A percentile compares a stretch with the other conserved stretches of the same genome.
Conservation (phyloP, 2,888 invertebrate species). For the Coelinius sp. region DNA sequence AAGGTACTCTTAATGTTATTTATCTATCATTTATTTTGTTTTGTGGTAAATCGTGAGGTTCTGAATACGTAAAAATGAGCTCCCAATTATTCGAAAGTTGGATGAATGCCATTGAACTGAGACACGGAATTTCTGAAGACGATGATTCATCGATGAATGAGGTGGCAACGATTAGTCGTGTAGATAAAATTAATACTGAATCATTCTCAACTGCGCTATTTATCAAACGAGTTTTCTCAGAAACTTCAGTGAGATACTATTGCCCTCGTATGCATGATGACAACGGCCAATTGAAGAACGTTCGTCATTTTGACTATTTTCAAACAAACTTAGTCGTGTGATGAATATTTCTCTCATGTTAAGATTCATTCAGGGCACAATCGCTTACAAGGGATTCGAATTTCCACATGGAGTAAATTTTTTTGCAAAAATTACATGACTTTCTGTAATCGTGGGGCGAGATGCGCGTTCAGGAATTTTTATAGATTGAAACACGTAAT, state of each 20-base stretch:
- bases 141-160: constrained; percentile 7
- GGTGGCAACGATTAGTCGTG: not conserved
- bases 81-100: not conserved
- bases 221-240: not conserved
- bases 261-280: not conserved
- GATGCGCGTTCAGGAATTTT: too few species aligned
- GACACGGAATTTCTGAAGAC: not conserved
- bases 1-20: not conserved
- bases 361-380: not conserved
- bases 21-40: not conserved
- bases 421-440: too few species aligned
- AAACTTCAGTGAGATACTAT: not conserved
- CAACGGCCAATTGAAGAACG: not conserved
- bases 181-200: constrained; percentile 12
- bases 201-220: not conserved
- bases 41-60: not conserved
- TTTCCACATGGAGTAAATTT: too few species aligned
- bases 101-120: not conserved
- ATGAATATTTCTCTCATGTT: not conserved
- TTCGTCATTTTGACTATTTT: not conserved
- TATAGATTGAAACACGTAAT: too few species aligned
- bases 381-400: too few species aligned
- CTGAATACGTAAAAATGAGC: not conserved
- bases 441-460: too few species aligned
- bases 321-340: not conserved